Percentiles rank a stretch among this genome's conserved stretches.
These are phyloP conservation scores for Psix sp. DNA, from an alignment of 1,140 invertebrate genomes.

Conservation along the genomic window DNA sequence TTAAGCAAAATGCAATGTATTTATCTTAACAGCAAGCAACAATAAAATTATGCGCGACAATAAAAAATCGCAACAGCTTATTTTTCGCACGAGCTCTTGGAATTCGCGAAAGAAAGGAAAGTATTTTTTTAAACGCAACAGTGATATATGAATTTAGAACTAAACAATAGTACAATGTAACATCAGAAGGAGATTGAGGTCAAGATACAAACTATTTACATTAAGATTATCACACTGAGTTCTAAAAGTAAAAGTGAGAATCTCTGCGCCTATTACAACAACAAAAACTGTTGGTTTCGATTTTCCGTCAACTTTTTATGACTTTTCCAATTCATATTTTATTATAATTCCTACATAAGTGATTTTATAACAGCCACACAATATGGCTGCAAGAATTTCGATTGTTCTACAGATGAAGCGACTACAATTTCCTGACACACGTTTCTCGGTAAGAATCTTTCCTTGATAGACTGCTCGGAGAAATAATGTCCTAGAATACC, in stretches of 20 bases:
- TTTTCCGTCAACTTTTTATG: not conserved
- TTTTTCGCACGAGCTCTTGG: slow-evolving; percentile 21
- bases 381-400: too few relatives aligned
- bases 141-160: slow-evolving; percentile 38
- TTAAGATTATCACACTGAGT: slow-evolving; percentile 37
- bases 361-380: too few relatives aligned
- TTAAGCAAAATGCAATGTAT: not conserved
- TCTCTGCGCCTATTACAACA: slow-evolving; percentile 22
- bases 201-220: slow-evolving; percentile 44
- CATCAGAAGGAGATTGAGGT: slow-evolving; percentile 30
- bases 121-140: slow-evolving; percentile 1
- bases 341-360: too few relatives aligned
- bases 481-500: not conserved
- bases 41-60: slow-evolving; percentile 4
- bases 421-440: not conserved
- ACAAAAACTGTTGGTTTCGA: slow-evolving; percentile 6
- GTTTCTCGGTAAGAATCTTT: not conserved
- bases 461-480: not conserved
- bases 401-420: too few relatives aligned
- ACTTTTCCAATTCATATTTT: not conserved
- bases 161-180: slow-evolving; percentile 49
- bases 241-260: slow-evolving; percentile 38
- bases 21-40: slow-evolving; percentile 1
- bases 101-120: slow-evolving; percentile 18
- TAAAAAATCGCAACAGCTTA: not conserved